Conservation (phyloP, 1,140 invertebrate genomes). For the Xylocopa sonorina region DNA sequence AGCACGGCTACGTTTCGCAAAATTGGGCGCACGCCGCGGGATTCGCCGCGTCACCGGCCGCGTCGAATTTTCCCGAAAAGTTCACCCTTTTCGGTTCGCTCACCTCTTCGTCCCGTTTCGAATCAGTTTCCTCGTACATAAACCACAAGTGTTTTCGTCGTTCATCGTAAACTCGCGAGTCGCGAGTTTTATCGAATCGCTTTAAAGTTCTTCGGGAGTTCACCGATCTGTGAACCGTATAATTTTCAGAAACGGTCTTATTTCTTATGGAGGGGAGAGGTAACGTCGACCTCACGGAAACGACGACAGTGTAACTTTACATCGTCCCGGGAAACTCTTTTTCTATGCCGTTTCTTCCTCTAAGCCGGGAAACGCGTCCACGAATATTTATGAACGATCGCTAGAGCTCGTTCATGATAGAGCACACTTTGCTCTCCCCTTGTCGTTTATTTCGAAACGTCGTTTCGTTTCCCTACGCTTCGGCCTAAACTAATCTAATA, state of each 20-base stretch:
- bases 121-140: too few species aligned
- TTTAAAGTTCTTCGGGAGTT: constrained; percentile 2
- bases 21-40: constrained; percentile 39
- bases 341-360: not conserved
- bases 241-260: constrained; percentile 17
- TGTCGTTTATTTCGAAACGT: not conserved
- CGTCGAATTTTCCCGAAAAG: not conserved
- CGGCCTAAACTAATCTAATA: not conserved
- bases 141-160: too few species aligned
- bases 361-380: not conserved
- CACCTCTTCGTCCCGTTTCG: too few species aligned
- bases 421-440: not conserved
- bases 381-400: constrained; percentile 13
- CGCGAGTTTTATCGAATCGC: not conserved
- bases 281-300: not conserved
- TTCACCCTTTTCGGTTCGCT: too few species aligned
- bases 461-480: not conserved
- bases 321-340: not conserved
- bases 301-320: constrained; percentile 10
- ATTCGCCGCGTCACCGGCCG: not conserved
- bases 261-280: not conserved
- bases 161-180: not conserved
- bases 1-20: constrained; percentile 42
- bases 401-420: not conserved
- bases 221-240: not conserved